Base-by-base conservation (phyloP, 2,797 vertebrate genomes). In the Chaunax sp. region DNA sequence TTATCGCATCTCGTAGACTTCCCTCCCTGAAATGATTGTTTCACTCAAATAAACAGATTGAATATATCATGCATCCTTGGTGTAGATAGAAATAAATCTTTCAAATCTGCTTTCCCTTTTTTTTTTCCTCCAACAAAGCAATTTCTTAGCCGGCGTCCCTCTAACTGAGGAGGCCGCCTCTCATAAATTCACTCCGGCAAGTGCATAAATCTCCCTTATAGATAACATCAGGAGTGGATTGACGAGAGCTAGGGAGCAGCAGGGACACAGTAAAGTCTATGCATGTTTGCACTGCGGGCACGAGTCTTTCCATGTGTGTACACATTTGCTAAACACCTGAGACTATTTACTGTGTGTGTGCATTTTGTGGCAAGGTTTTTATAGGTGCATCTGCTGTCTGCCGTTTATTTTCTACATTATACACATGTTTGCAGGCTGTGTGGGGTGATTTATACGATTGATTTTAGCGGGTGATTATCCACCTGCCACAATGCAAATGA, bases 31-130 rank as follows among this genome's bases (percentile, higher is more conserved):
- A 94, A 92, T 92, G 88, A 94, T 93, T 92, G 91, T 92, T 92
- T 91, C 90, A 91, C 88, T 93, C 86, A 93, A 92, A 94, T 92
- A 93, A 93, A 93, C 93, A 93, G 89, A 93, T 92, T 93, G 92
- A 91, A 92, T 91, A 88, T 88, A 94, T 94, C 90, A 92, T 92
- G 83, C 90, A 89, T 92, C 88, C 88, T 88, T 78, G 89, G 80
- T 75, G 72, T 78, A 88, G 89, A 93, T 92, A 81, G 89, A 93
- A 93, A 93, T 93, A 93, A 92, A 93, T 93, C 89, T 93, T 92
- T 92, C 78, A 86, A 91, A 93, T 92, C 90, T 53, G 79, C 65
- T 65, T 75, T 82, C 78, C 54, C 33, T 49, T 25, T 13, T 56
- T 37, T 35, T 62, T 37, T 37, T 55, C 20, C 25, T 22, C 69